A percentile compares a stretch with the other conserved stretches of the same genome.
Conservation (phyloP, 2,888 invertebrate genomes). For the Megastigmus dorsalis region DNA sequence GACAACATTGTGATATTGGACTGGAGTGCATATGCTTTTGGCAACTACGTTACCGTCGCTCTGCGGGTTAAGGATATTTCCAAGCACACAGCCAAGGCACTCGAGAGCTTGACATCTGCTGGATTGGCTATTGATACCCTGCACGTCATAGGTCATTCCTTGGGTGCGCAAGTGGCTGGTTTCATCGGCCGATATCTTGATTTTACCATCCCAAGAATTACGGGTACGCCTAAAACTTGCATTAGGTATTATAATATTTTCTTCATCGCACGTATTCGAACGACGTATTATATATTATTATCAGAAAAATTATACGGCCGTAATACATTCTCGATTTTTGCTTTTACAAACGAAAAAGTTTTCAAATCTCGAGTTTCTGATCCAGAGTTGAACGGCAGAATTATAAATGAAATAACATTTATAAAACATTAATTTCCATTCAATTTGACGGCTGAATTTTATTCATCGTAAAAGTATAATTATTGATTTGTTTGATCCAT, state of each 20-base stretch:
- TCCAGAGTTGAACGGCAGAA: too few species aligned
- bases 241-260: not conserved
- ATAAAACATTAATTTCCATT: too few species aligned
- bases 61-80: constrained; percentile 54
- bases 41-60: constrained; percentile 55
- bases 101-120: constrained; percentile 54
- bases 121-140: constrained; percentile 57
- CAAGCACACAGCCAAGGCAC: constrained; percentile 49
- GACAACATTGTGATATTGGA: constrained; percentile 63
- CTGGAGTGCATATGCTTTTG: constrained; percentile 62
- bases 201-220: constrained; percentile 59
- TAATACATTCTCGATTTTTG: too few species aligned
- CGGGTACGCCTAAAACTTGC: constrained; percentile 57
- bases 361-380: too few species aligned
- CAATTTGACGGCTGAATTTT: too few species aligned
- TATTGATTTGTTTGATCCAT: too few species aligned
- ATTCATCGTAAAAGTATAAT: too few species aligned
- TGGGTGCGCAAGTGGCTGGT: constrained; percentile 64
- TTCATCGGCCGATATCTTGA: constrained; percentile 56
- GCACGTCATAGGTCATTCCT: constrained; percentile 64
- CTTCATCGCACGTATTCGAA: too few species aligned
- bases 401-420: too few species aligned
- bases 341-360: too few species aligned
- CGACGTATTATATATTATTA: too few species aligned
- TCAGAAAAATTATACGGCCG: too few species aligned